These are phyloP conservation scores for Bufotes viridis DNA, from an alignment of 2,797 vertebrate genomes.

Conservation along the genomic window DNA sequence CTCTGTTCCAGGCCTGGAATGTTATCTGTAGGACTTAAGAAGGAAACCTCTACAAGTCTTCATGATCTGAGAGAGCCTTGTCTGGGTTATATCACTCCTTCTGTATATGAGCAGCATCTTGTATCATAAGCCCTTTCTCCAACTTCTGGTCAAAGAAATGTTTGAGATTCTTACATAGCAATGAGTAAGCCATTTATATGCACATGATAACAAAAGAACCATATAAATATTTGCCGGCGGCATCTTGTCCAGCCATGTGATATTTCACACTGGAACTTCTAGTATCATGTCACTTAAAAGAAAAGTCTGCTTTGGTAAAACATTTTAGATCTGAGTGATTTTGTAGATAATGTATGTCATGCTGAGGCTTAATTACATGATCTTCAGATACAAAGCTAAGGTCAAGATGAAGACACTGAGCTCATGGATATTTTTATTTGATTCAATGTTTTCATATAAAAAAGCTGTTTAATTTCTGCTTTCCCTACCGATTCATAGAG, in stretches of 20 bases:
- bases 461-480: too few relatives aligned
- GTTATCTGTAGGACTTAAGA: neutral
- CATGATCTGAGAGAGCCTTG: neutral
- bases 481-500: too few relatives aligned
- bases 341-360: neutral
- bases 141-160: neutral
- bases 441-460: neutral
- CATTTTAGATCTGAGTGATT: neutral
- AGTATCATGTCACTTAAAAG: neutral
- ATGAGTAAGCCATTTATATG: neutral
- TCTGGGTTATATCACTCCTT: neutral
- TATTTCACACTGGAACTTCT: neutral
- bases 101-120: neutral
- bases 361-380: neutral
- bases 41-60: neutral
- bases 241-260: neutral
- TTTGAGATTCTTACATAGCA: neutral
- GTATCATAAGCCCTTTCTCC: neutral
- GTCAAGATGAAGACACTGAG: too few relatives aligned
- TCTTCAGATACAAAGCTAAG: too few relatives aligned
- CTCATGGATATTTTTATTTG: neutral
- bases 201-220: conserved; percentile 1
- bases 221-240: conserved; percentile 15
- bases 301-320: too few relatives aligned
- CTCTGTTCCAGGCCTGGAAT: neutral